These are phyloP conservation scores for Mercenaria mercenaria DNA, from an alignment of 1,140 invertebrate genomes.

Conservation along the genomic window DNA sequence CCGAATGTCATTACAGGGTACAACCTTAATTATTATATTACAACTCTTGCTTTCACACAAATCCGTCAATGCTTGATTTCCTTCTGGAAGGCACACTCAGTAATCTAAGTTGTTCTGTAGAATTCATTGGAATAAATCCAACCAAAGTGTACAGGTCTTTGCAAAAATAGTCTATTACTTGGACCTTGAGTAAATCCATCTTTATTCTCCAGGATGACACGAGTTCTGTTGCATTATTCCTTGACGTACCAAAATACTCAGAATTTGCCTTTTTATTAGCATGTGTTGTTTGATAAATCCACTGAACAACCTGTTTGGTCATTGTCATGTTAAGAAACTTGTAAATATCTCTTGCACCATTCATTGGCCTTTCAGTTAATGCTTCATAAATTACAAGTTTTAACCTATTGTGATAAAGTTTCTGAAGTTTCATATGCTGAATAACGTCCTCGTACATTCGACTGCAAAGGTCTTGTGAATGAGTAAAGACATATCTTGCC, in stretches of 20 bases:
- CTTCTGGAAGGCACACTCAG: not conserved
- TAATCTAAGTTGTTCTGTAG: not conserved
- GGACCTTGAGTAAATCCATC: not conserved
- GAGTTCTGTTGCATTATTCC: not conserved
- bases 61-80: not conserved
- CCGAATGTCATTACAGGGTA: too few species aligned
- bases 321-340: not conserved
- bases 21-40: too few species aligned
- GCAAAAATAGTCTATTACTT: conserved; percentile 8
- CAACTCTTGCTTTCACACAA: too few species aligned
- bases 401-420: not conserved
- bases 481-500: not conserved
- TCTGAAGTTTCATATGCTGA: too few species aligned
- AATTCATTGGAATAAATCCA: not conserved
- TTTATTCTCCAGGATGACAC: not conserved
- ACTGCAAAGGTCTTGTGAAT: not conserved
- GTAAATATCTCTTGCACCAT: conserved; percentile 3
- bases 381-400: conserved; percentile 7
- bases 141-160: not conserved
- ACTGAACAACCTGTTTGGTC: not conserved
- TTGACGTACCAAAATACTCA: not conserved
- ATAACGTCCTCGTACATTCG: not conserved
- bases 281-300: not conserved
- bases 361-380: not conserved
- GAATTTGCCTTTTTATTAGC: not conserved